Percentiles rank a stretch among this genome's conserved stretches.
These are phyloP conservation scores for Phyllotis vaccarum DNA, from an alignment of 2,797 vertebrate species.

Conservation along the genomic window DNA sequence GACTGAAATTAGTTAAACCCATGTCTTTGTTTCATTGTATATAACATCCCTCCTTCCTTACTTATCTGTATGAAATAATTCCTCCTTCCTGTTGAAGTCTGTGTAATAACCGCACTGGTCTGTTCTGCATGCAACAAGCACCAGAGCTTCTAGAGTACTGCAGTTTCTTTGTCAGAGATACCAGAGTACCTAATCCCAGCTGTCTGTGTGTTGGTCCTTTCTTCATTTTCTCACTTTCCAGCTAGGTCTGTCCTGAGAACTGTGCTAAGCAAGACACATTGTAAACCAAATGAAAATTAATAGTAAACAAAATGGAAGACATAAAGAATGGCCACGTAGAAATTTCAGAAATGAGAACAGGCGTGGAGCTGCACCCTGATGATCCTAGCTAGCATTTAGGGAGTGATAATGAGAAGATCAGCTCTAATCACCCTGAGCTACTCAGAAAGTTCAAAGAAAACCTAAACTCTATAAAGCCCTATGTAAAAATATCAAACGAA, in stretches of 20 bases:
- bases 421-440: background rate
- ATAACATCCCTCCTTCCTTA: background rate
- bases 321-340: background rate
- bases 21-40: background rate
- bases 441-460: background rate
- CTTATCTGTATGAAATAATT: background rate
- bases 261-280: background rate
- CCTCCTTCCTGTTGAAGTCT: background rate
- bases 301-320: background rate
- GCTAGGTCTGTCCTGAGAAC: background rate
- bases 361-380: background rate
- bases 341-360: background rate
- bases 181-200: background rate
- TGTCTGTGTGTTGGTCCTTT: background rate
- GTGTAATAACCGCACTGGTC: too few species aligned
- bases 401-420: background rate
- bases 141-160: background rate
- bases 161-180: background rate
- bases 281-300: slow-evolving; percentile 2
- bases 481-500: background rate
- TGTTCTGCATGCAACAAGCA: background rate
- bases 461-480: background rate
- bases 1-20: background rate
- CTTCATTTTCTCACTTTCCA: background rate
- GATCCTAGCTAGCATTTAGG: background rate